A percentile compares a stretch with the other conserved stretches of the same genome.
Evolutionary conservation across 2,888 invertebrate species (phyloP).

Genomic region (Yponomeuta sedellus): DNA sequence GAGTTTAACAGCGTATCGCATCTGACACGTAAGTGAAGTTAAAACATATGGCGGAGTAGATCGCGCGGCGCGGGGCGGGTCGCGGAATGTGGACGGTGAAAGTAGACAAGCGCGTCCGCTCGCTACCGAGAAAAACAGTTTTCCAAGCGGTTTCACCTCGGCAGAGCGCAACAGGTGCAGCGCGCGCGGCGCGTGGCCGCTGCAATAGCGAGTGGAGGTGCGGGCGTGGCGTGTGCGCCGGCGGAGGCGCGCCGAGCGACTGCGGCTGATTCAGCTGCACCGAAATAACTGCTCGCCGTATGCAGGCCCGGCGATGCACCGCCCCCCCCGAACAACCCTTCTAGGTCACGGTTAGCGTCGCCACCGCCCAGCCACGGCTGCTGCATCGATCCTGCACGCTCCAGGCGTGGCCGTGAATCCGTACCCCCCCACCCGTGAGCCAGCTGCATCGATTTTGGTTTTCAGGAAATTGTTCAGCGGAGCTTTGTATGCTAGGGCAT

Average conservation of each 20-base stretch:
- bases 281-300: conserved; percentile 69
- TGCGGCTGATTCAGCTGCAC: conserved; percentile 61
- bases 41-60: conserved; percentile 23
- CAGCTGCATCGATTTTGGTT: conserved; percentile 15
- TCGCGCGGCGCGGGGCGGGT: conserved; percentile 34
- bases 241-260: conserved; percentile 61
- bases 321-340: conserved; percentile 53
- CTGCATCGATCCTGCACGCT: conserved; percentile 56
- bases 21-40: conserved; percentile 3
- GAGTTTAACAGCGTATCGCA: neutral
- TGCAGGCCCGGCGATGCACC: conserved; percentile 69
- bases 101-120: conserved; percentile 52
- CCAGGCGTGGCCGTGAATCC: conserved; percentile 7
- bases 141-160: conserved; percentile 70
- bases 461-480: conserved; percentile 8
- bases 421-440: neutral
- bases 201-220: conserved; percentile 16
- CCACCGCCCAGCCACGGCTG: conserved; percentile 38
- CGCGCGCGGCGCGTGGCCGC: conserved; percentile 22
- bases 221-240: conserved; percentile 46
- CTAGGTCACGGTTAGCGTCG: conserved; percentile 35
- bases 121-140: conserved; percentile 69
- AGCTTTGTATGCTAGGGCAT: neutral
- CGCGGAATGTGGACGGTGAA: conserved; percentile 68
- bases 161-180: conserved; percentile 61